Evolutionary conservation across 2,113 vertebrate species (phyloP).

Genomic region (Melanotaenia duboulayi): DNA sequence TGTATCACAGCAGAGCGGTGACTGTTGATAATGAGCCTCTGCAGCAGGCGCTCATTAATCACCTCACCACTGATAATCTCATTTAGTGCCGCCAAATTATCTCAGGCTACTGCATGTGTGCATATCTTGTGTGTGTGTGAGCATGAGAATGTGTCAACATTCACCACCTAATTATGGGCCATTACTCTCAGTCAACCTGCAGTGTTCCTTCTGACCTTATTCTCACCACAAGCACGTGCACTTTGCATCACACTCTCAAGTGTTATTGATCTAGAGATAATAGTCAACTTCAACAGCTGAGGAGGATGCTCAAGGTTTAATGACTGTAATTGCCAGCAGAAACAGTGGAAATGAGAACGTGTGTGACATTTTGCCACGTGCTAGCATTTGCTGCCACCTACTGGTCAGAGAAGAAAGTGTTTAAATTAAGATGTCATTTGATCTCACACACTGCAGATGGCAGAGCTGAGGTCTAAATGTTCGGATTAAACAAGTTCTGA

Average conservation of each 20-base stretch:
- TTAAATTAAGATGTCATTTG: not conserved
- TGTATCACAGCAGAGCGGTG: constrained; percentile 55
- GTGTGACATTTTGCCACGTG: constrained; percentile 4
- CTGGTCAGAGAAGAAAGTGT: not conserved
- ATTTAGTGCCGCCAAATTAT: constrained; percentile 75
- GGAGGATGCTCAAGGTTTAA: constrained; percentile 58
- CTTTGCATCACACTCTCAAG: not conserved
- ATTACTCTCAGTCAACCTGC: constrained; percentile 65
- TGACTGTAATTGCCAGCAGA: constrained; percentile 57
- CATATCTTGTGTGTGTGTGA: constrained; percentile 32
- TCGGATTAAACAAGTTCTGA: not conserved
- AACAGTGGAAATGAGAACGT: constrained; percentile 30
- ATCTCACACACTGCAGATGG: constrained; percentile 36
- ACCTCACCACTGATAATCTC: constrained; percentile 71
- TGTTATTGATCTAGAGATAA: constrained; percentile 62
- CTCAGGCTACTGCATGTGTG: constrained; percentile 54
- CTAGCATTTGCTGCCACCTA: constrained; percentile 72
- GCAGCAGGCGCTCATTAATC: constrained; percentile 75
- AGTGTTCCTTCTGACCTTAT: constrained; percentile 7
- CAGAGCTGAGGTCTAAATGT: not conserved
- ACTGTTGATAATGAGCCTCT: constrained; percentile 63
- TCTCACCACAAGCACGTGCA: constrained; percentile 23
- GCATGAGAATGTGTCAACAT: constrained; percentile 48
- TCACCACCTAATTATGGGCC: constrained; percentile 66
- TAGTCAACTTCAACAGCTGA: constrained; percentile 36